Evolutionary conservation across 2,113 vertebrate species (phyloP).

Genomic region (Pelecanoides urinatrix): DNA sequence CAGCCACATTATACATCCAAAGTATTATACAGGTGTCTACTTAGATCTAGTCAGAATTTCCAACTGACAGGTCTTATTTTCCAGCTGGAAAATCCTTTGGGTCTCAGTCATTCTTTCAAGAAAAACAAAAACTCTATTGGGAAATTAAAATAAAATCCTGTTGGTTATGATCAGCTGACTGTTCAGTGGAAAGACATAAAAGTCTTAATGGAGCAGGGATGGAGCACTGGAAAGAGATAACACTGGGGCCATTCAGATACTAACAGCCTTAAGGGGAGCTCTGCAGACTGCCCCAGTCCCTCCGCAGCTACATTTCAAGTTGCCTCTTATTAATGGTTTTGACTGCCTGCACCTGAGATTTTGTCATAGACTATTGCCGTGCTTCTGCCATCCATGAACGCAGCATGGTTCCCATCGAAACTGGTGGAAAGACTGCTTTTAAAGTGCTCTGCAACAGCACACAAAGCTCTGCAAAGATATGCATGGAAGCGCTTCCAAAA

Average conservation of each 20-base stretch:
- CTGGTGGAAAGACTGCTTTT: neutral
- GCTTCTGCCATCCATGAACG: neutral
- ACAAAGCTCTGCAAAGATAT: neutral
- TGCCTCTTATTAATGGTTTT: neutral
- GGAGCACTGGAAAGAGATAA: conserved; percentile 11
- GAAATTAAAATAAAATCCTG: conserved; percentile 19
- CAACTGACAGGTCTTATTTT: conserved; percentile 33
- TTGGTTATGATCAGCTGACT: neutral
- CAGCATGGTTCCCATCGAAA: neutral
- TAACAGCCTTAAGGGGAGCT: neutral
- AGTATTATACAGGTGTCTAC: neutral
- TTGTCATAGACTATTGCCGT: neutral
- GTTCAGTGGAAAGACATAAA: neutral
- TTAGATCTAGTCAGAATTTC: conserved; percentile 42
- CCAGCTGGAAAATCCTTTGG: conserved; percentile 27
- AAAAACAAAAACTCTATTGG: neutral
- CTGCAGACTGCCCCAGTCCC: neutral
- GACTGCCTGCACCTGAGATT: neutral
- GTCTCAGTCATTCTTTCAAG: conserved; percentile 10
- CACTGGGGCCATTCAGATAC: neutral
- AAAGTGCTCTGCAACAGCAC: neutral
- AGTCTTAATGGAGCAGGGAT: neutral
- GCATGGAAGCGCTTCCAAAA: neutral
- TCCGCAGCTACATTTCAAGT: neutral
- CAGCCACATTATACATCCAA: neutral